Conservation (phyloP, 2,113 vertebrate species). For the Clarias gariepinus region DNA sequence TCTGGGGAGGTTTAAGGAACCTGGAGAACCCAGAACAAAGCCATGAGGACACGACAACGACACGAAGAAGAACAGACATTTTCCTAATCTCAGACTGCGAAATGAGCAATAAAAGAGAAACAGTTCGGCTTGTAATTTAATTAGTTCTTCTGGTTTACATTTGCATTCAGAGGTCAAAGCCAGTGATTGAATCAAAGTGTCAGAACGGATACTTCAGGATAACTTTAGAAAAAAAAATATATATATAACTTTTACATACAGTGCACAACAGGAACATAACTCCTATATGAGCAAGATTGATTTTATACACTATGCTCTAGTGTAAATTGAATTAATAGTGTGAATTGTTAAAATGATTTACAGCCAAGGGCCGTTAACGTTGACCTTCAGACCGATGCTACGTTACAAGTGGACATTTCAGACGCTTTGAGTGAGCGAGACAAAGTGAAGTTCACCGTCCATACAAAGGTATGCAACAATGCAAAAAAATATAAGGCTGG, state of each 20-base stretch:
- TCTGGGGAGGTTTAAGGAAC: neutral
- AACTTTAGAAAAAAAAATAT: neutral
- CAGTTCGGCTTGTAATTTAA: neutral
- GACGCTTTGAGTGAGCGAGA: conserved; percentile 97
- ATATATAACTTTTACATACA: neutral
- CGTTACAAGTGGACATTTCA: conserved; percentile 97
- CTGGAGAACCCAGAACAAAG: neutral
- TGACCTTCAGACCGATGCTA: conserved; percentile 94
- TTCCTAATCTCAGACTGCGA: neutral
- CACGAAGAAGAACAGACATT: neutral
- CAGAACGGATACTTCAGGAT: neutral
- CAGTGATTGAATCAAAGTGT: neutral
- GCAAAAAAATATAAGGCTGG: neutral
- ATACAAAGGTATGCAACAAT: conserved; percentile 85
- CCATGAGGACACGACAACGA: neutral
- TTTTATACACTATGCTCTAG: neutral
- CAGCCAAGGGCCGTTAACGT: conserved; percentile 93
- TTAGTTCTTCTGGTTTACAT: neutral
- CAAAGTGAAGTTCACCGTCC: conserved; percentile 99
- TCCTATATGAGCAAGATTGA: too few relatives aligned
- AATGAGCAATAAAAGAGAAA: neutral
- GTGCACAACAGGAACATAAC: neutral
- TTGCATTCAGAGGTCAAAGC: neutral
- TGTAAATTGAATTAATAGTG: neutral
- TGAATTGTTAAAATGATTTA: conserved; percentile 2